Evolutionary conservation across 1,140 invertebrate genomes (phyloP).

Genomic region (Bombus consobrinus): DNA sequence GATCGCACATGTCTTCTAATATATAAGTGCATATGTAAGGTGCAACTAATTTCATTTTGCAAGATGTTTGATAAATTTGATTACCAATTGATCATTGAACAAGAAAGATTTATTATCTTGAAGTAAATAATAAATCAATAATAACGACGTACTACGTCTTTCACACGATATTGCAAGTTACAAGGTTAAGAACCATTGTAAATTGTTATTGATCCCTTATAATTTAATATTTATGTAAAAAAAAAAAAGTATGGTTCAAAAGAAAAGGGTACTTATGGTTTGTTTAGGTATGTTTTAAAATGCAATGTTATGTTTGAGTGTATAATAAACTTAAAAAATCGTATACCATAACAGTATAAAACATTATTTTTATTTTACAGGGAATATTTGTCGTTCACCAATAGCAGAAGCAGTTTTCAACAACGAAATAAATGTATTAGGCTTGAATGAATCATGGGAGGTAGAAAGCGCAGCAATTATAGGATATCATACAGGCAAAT

Average conservation of each 20-base stretch:
- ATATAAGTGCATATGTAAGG: too few species aligned
- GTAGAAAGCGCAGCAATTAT: conserved; percentile 94
- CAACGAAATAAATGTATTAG: conserved; percentile 86
- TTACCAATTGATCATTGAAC: too few species aligned
- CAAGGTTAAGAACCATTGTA: too few species aligned
- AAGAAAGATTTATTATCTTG: too few species aligned
- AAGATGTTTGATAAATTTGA: too few species aligned
- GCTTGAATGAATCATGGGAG: conserved; percentile 86
- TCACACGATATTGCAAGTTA: too few species aligned
- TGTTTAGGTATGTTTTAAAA: conserved; percentile 80
- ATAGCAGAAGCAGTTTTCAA: conserved; percentile 95
- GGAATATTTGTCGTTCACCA: conserved; percentile 96
- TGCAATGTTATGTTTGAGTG: not conserved
- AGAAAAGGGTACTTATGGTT: conserved; percentile 82
- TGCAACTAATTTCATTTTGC: too few species aligned
- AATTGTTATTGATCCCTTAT: too few species aligned
- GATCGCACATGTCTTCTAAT: too few species aligned
- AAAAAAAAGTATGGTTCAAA: conserved; percentile 53
- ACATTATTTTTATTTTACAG: conserved; percentile 78
- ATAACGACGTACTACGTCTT: too few species aligned
- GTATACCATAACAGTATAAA: not conserved
- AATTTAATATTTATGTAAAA: not conserved
- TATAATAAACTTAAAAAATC: not conserved
- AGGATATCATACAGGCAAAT: conserved; percentile 91
- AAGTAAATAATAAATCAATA: too few species aligned